phyloP scores from a whole-genome alignment of 64 coral and sea anemone genomes.

The Montipora efflorescens region DNA sequence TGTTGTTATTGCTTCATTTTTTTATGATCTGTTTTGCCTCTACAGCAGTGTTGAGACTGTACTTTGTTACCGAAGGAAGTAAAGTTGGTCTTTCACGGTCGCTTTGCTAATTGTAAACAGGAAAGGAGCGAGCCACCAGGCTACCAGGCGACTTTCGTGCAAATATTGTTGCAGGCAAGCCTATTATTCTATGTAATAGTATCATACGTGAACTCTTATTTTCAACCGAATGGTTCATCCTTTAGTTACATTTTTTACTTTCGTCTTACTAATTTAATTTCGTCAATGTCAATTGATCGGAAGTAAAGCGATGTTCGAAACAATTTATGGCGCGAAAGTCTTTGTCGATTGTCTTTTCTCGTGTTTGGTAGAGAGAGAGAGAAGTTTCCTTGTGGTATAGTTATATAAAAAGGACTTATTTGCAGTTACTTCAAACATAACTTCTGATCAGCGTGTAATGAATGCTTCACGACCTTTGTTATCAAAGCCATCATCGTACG shows the following conservation, averaged over 20 bases:
- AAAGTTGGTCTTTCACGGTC: neutral
- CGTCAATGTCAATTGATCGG: neutral
- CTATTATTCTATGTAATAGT: neutral
- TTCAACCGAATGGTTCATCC: too few species aligned
- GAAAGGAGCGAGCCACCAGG: neutral
- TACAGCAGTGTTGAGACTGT: slow-evolving; percentile 1
- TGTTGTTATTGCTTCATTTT: neutral
- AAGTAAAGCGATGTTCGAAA: slow-evolving; percentile 10
- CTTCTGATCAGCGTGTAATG: neutral
- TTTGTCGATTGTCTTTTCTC: neutral
- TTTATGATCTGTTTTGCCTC: neutral
- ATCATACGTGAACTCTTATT: neutral
- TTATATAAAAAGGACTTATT: neutral
- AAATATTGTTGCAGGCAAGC: slow-evolving; percentile 19
- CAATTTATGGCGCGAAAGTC: neutral
- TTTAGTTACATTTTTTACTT: neutral
- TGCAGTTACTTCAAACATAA: neutral
- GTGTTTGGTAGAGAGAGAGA: neutral
- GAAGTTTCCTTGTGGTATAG: neutral
- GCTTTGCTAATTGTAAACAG: slow-evolving; percentile 11
- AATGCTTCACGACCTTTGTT: neutral
- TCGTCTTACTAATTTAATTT: neutral
- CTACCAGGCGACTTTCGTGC: neutral
- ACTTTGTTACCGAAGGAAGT: slow-evolving; percentile 20
- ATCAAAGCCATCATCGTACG: neutral